Percentiles rank a stretch among this genome's conserved stretches.
Evolutionary conservation across 2,888 invertebrate species (phyloP).

Genomic region (Pseudococcus longispinus): DNA sequence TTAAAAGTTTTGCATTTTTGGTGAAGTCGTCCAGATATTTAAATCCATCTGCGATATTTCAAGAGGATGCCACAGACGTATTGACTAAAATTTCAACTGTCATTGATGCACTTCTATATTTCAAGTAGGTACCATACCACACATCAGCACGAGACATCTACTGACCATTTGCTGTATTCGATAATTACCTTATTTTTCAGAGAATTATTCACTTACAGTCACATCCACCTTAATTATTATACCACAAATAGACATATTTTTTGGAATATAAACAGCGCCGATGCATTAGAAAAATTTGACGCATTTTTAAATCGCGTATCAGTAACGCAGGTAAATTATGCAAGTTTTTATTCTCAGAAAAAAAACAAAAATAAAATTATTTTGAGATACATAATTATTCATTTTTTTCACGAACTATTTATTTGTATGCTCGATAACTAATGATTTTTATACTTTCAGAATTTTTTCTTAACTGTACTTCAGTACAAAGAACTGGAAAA

Average conservation of each 20-base stretch:
- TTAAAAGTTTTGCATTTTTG: neutral
- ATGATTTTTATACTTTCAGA: constrained; percentile 6
- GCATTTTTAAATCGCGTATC: constrained; percentile 3
- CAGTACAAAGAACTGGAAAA: constrained; percentile 86
- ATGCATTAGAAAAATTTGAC: neutral
- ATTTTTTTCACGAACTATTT: no score
- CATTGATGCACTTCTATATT: neutral
- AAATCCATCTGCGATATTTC: constrained; percentile 42
- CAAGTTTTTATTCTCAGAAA: neutral
- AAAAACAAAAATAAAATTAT: no score
- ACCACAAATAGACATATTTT: neutral
- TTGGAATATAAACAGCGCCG: neutral
- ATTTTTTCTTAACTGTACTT: constrained; percentile 48
- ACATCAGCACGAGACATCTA: neutral
- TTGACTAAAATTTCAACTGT: constrained; percentile 33
- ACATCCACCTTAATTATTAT: neutral
- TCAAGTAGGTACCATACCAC: constrained; percentile 26
- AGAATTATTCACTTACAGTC: neutral
- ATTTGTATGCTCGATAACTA: no score
- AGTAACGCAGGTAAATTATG: neutral
- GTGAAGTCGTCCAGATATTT: constrained; percentile 37
- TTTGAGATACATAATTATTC: no score
- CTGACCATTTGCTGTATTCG: neutral
- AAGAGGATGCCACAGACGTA: constrained; percentile 28
- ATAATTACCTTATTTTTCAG: neutral